Evolutionary conservation across 2,113 vertebrate species (phyloP), one percentile per base, ranked within the genome.

Genomic region (Sorex fumeus): DNA sequence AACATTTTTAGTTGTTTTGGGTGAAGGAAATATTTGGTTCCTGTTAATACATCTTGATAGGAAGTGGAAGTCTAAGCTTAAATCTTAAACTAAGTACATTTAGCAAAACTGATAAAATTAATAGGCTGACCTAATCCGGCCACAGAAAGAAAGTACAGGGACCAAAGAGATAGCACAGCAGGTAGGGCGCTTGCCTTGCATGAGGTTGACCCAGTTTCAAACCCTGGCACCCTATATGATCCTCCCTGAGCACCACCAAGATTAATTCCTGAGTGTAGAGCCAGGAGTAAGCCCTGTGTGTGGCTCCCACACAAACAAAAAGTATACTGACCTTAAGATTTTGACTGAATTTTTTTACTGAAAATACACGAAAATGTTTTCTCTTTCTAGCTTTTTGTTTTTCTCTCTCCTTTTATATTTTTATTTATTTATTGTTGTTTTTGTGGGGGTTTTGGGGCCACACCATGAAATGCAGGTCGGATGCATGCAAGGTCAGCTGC

Each of bases 1-100:
- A 47, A 80, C 3, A 18, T 66, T 84, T 90, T 76, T 88, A 76
- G 27, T 93, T 72, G 23, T 85, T 88, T 93, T 13, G 76, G 62
- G 1, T n/a, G 1, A 40, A 74, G 8, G 8, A 57, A 74, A 85
- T 86, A 62, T 86, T 77, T 85, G 11, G 40, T 70, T n/a, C 67
- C 50, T 86, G 6, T 43, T 50, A 60, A 67, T n/a, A 25, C 19
- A 62, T 53, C 62, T 78, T 72, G 45, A 57, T 30, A 16, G 23
- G 50, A 93, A 80, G 8, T 60, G 36, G 7, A 92, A 91, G 70
- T 62, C 70, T 30, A 91, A 40, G 12, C 4, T 84, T 30, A 32
- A 60, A 60, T 60, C 3, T 40, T 23, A 60, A 21, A 60, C 21
- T 60, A 60, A 21, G 19, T 60, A 60, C 16, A 60, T 60, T 60